Evolutionary conservation across 2,113 vertebrate species (phyloP), one percentile per base, ranked within the genome.

Genomic region (Ctenodactylus gundi): DNA sequence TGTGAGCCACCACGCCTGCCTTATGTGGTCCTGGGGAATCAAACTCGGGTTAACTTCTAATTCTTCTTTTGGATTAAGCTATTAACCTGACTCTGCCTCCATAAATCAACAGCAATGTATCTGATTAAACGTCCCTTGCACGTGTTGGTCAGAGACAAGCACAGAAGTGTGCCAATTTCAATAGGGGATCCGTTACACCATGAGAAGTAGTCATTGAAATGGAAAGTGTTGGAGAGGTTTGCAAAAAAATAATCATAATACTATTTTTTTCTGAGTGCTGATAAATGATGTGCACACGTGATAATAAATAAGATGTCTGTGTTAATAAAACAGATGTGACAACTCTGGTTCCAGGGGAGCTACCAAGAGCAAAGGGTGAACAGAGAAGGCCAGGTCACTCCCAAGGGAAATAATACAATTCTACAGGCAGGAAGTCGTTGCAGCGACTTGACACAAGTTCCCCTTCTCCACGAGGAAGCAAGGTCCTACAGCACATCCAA

Each of bases 31-130:
- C n/a, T n/a, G n/a, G n/a, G n/a, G n/a, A n/a, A n/a, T n/a, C n/a
- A n/a, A n/a, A n/a, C n/a, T n/a, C n/a, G n/a, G 55, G 73, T 86
- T 82, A 70, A 65, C n/a, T 89, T 81, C 17, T 41, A 80, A 92
- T 62, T 90, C 31, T 53, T 57, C 44, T 55, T 95, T 57, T 55
- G n/a, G 51, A 81, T 78, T 70, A 90, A 49, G 39, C 27, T 96
- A 72, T 44, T 64, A 82, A 62, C 23, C 62, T 17, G 2, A 34
- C 34, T 91, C 39, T 64, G 58, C 6, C 51, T 39, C 17, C 15
- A 20, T 39, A 65, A 58, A 72, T 80, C 51, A 55, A 78, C 14
- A 84, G 84, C 58, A n/a, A 91, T 76, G 86, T 76, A 64, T 76
- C 70, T 65, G 31, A 57, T 3, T 25, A 18, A 73, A 49, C 3